Base-by-base conservation (phyloP, 2,888 invertebrate genomes). In the Lasiommata megera region DNA sequence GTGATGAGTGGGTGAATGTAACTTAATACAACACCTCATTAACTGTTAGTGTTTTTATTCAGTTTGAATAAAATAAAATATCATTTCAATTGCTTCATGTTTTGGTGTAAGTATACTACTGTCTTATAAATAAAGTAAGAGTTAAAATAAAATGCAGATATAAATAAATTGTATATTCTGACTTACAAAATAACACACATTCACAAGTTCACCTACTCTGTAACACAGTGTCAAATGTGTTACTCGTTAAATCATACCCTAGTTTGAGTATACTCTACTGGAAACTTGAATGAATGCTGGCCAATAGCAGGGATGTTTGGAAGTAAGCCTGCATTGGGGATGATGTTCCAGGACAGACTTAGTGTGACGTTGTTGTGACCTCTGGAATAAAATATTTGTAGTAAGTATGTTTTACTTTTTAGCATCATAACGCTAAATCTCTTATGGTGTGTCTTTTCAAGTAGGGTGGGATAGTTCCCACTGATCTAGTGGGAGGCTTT, bases 301-400 rank as follows among this genome's bases (percentile, higher is more conserved):
- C 98, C 98, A 58, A 93, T 88, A 1, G 97, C 95, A 75, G 94
- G 93, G 48, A 98, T 94, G 73, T 96, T 97, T 17, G 98, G 98
- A 67, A 99, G 88, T 55, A 98, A 93, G 40, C 99, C 99, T 64
- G 99, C 98, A 88, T 99, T 99, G 23, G 99, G 99, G 71, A 99
- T 97, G 61, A 99, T 97, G 86, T 99, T 99, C 97, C 98, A 99
- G 0, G 97, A 97, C 37, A 99, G 88, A n/a, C 95, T 96, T 58
- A 99, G 89, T 0, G 98, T 98, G 11, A 99, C 96, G 81, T 99
- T 99, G 76, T 94, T 94, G 88, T 99, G 98, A 58, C 94, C 97
- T 79, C 97, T 97, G 92, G 60, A 93, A 93, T 73, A 65, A 59
- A 72, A 73, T 23, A 23, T 3, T 2, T 23, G 23, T 3, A 23